phyloP scores from a whole-genome alignment of 64 coral and sea anemone genomes.

The Trachythela sp. region DNA sequence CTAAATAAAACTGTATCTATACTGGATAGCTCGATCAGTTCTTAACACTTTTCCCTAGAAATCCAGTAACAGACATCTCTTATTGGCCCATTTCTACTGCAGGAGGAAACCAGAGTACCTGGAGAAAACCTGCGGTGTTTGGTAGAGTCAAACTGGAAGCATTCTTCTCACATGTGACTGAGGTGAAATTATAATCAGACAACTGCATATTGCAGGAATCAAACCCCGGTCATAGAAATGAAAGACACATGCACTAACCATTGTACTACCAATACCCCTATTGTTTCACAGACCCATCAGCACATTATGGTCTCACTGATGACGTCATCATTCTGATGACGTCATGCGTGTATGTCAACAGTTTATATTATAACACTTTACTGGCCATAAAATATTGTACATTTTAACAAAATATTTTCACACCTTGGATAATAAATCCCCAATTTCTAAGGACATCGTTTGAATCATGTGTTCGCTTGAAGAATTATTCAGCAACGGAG shows the following conservation, averaged over 20 bases:
- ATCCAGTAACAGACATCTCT: too few relatives aligned
- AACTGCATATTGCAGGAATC: too few relatives aligned
- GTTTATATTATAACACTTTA: not conserved
- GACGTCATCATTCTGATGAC: not conserved
- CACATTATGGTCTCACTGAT: not conserved
- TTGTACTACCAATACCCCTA: not conserved
- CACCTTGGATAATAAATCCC: constrained; percentile 87
- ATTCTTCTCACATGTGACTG: too few relatives aligned
- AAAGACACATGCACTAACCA: not conserved
- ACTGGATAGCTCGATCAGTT: too few relatives aligned
- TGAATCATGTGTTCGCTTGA: constrained; percentile 89
- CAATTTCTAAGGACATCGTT: constrained; percentile 96
- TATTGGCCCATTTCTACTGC: too few relatives aligned
- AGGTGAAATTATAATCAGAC: too few relatives aligned
- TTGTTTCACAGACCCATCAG: not conserved
- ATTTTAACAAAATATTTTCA: not conserved
- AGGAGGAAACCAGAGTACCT: too few relatives aligned
- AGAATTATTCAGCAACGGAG: constrained; percentile 73
- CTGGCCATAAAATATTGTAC: not conserved
- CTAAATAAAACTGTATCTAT: too few relatives aligned
- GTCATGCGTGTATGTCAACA: not conserved
- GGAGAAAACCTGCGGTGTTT: too few relatives aligned
- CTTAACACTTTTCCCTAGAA: too few relatives aligned
- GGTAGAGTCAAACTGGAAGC: too few relatives aligned
- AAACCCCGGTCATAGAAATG: too few relatives aligned